Conservation (phyloP, 2,888 invertebrate species). For the Arge pagana region DNA sequence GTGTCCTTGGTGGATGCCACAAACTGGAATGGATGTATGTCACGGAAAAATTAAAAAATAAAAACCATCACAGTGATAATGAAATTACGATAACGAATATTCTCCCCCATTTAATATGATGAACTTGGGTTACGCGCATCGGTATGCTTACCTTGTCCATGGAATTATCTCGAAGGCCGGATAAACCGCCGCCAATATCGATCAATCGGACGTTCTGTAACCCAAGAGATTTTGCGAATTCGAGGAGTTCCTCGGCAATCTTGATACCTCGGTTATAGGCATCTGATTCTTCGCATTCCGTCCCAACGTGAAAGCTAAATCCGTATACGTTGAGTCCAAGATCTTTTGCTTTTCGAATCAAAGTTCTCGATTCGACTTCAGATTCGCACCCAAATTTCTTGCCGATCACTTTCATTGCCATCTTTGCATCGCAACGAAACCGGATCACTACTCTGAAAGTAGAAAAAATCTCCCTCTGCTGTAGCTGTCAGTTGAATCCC, state of each 20-base stretch:
- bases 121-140: no score
- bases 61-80: no score
- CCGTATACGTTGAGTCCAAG: slow-evolving; percentile 47
- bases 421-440: slow-evolving; percentile 43
- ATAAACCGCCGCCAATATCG: slow-evolving; percentile 68
- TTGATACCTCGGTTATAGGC: slow-evolving; percentile 63
- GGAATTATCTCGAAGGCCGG: no score
- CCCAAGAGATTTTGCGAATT: slow-evolving; percentile 59
- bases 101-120: no score
- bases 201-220: slow-evolving; percentile 60
- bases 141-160: no score
- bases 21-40: slow-evolving; percentile 34
- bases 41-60: no score
- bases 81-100: no score
- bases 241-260: slow-evolving; percentile 60
- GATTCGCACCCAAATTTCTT: slow-evolving; percentile 51
- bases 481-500: no score
- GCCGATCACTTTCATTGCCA: slow-evolving; percentile 34
- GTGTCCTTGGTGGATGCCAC: slow-evolving; percentile 61
- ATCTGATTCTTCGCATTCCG: slow-evolving; percentile 52
- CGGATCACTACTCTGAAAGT: slow-evolving; percentile 48
- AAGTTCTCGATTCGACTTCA: slow-evolving; percentile 37
- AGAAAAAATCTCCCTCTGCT: no score
- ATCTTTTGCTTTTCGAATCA: slow-evolving; percentile 41
- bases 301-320: slow-evolving; percentile 52